Evolutionary conservation across 1,140 invertebrate genomes (phyloP).

Genomic region (Heterodera carotae): DNA sequence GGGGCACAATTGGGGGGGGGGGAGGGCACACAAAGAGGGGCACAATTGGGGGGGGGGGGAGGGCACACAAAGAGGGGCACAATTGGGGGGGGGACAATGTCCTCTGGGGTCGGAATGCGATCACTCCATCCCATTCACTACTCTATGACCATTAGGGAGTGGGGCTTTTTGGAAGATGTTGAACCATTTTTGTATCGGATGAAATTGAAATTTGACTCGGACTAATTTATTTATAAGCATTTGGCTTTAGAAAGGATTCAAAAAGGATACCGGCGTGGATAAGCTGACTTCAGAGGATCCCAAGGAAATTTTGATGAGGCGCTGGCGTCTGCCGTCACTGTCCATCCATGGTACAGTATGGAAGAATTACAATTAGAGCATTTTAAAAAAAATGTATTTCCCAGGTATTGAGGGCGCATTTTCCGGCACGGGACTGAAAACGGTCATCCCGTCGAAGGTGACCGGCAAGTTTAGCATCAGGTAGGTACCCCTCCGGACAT

Average conservation of each 20-base stretch:
- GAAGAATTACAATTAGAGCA: background rate
- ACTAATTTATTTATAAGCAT: background rate
- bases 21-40: no score
- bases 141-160: no score
- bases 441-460: conserved; percentile 69
- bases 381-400: background rate
- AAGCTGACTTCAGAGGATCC: conserved; percentile 77
- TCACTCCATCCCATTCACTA: no score
- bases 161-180: no score
- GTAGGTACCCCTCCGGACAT: background rate
- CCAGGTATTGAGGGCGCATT: conserved; percentile 82
- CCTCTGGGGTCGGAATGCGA: no score
- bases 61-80: no score
- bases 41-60: no score
- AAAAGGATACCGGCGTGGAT: conserved; percentile 74
- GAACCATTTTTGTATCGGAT: no score
- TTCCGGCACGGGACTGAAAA: conserved; percentile 83
- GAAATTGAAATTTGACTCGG: no score
- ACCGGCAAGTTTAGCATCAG: conserved; percentile 69
- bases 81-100: no score
- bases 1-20: no score
- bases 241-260: conserved; percentile 73
- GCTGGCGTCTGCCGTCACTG: conserved; percentile 62
- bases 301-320: conserved; percentile 66
- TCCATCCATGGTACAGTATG: conserved; percentile 63